A percentile compares a stretch with the other conserved stretches of the same genome.
Evolutionary conservation across 2,888 invertebrate genomes (phyloP).

Genomic region (Caenorhabditis sp.): DNA sequence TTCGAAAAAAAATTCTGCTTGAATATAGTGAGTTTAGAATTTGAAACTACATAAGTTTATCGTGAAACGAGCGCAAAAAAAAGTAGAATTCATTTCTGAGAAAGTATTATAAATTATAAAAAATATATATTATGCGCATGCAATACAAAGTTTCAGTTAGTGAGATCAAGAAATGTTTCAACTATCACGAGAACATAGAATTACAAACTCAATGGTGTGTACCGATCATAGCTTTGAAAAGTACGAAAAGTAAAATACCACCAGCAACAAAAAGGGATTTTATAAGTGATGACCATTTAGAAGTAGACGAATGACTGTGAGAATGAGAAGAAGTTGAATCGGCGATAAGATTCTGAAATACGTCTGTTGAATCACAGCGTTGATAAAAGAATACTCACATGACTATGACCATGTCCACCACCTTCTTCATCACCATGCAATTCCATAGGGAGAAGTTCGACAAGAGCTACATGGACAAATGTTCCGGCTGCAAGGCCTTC

Average conservation of each 20-base stretch:
- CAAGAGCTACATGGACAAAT: constrained; percentile 68
- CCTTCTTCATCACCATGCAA: constrained; percentile 39
- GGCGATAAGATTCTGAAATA: constrained; percentile 29
- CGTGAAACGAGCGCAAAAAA: background rate
- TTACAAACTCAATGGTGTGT: constrained; percentile 17
- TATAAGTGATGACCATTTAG: constrained; percentile 31
- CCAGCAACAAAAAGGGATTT: constrained; percentile 44
- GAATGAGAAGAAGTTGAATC: constrained; percentile 17
- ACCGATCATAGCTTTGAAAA: constrained; percentile 32
- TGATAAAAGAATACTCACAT: constrained; percentile 11
- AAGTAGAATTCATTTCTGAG: background rate
- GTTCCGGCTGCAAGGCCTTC: constrained; percentile 68
- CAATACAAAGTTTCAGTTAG: background rate
- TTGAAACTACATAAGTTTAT: too few species aligned
- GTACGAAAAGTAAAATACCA: constrained; percentile 37
- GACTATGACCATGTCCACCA: constrained; percentile 32
- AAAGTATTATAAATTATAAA: background rate
- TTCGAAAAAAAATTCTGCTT: background rate
- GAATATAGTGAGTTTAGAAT: background rate
- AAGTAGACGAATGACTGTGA: constrained; percentile 5
- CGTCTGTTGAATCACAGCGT: background rate
- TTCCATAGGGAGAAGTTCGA: constrained; percentile 65
- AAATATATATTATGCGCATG: constrained; percentile 1
- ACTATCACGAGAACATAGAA: background rate
- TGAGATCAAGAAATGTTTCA: constrained; percentile 1